Evolutionary conservation across 2,797 vertebrate genomes (phyloP), one percentile per base, ranked within the genome.

Genomic region (Esox masquinongy): DNA sequence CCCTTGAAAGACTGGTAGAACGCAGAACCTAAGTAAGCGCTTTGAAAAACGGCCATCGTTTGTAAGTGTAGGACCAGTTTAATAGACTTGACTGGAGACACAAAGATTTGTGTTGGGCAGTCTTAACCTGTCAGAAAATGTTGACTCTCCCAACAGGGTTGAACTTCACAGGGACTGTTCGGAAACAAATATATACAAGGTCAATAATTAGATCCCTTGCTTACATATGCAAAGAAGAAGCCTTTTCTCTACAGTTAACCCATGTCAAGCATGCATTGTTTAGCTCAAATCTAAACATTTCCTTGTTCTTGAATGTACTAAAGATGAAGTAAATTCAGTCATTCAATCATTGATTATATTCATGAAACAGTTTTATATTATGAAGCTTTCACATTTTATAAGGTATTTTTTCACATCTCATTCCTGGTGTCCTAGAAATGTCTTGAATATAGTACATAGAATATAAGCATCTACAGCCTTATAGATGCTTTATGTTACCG

Each of bases 181-280:
- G 84, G 77, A 82, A 78, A 82, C 80, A 78, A 80, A 78, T 76
- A 78, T 76, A 78, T 51, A 75, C 68, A 74, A 79, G 76, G 82
- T 86, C 79, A 86, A 84, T 78, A 81, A 72, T 74, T 76, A 75
- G 70, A 67, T 77, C 77, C 73, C 75, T 76, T 61, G 83, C 85
- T 87, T 84, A 77, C 85, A 86, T 87, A 88, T 87, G 84, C 75
- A 85, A 82, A 88, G 82, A 82, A 88, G 82, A 76, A 49, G 72
- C 51, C 74, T 68, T 75, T 68, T 71, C 75, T 68, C 64, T 67
- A 51, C 74, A 43, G 43, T 36, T 59, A 74, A 14, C 77, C 75
- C 79, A 73, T 75, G 77, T 75, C 68, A 50, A 73, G 67, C 71
- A 70, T 76, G 77, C 74, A 74, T 14, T 47, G 39, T 43, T 43